Evolutionary conservation across 1,140 invertebrate genomes (phyloP), one percentile per base, ranked within the genome.

Genomic region (Oryctes rhinoceros): DNA sequence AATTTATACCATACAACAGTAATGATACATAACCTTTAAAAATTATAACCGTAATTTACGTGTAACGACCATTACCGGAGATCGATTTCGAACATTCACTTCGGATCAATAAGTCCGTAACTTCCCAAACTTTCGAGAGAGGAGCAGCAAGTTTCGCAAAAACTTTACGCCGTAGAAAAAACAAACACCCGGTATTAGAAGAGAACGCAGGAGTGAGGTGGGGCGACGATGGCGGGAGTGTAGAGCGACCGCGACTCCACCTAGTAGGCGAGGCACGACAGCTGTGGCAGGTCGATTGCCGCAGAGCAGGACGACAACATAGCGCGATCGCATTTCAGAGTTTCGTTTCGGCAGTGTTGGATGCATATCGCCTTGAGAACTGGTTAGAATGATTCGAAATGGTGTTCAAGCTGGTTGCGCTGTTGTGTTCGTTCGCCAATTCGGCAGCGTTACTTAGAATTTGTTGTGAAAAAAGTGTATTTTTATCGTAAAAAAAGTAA

Each of bases 291-390:
- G 18, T 18, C 53, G 18, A 59, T 59, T n/a, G 65, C 65, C 24
- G 65, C 20, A 37, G 35, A 71, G 35, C 65, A 37, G 15, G 65
- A 71, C 24, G 15, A 37, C 24, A 71, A 71, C 30, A 71, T 71
- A 71, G 24, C 24, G 11, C 13, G 65, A 35, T 71, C 65, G 65
- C 65, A 71, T 71, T 71, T 71, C 65, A 71, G 65, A 30, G 65
- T 11, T 71, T 37, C 11, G 18, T 24, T 71, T 24, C 24, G 24
- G 65, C 65, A 71, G 65, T 71, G 65, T 37, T 71, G 65, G 53
- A 18, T 18, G 53, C 18, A 15, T 59, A 4, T 59, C 53, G 65
- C 35, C 24, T 10, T 10, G 65, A 71, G 35, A 35, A 71, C 24
- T 20, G 18, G 11, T 71, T 24, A 71, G 65, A 71, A 71, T 37